Evolutionary conservation across 2,888 invertebrate genomes (phyloP), one percentile per base, ranked within the genome.

Genomic region (Crossocerus cetratus): DNA sequence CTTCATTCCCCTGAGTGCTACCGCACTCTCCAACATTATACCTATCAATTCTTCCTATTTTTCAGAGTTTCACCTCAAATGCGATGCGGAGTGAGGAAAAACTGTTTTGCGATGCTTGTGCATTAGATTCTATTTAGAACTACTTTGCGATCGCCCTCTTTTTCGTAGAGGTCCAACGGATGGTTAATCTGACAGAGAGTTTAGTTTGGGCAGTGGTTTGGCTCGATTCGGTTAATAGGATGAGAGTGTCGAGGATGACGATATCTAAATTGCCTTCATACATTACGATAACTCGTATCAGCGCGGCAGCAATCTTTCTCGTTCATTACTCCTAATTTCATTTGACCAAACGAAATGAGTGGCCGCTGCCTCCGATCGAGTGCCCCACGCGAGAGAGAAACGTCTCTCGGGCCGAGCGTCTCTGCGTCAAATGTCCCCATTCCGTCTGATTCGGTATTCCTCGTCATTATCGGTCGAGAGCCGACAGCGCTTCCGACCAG

Each of bases 181-280:
- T 53, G 32, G 57, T 32, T 66, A 14, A 44, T 63, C 59, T 68
- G 64, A 65, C 44, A 57, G 5, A n/a, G 16, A 13, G 13, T 16
- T n/a, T n/a, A n/a, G n/a, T n/a, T n/a, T n/a, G n/a, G 18, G 54
- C 22, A 57, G 65, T 56, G 16, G 58, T 65, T 18, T 64, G 63
- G 57, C 60, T 65, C 69, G 71, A 62, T 67, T 43, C 61, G 18
- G 64, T 69, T 69, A 65, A 76, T 60, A 65, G 71, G 81, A 69
- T 81, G 79, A 79, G 59, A 75, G 79, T 67, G 81, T 77, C 68
- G 70, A 69, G 75, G 76, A 81, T 73, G 77, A 65, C 77, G 66
- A 45, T 81, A 81, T 82, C 73, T 79, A 77, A 81, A 81, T 66
- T 68, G 53, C 75, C 68, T 68, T 68, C 59, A 70, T 77, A 70